phyloP scores from a whole-genome alignment of 1,140 invertebrate species.

The Magallana gigas region DNA sequence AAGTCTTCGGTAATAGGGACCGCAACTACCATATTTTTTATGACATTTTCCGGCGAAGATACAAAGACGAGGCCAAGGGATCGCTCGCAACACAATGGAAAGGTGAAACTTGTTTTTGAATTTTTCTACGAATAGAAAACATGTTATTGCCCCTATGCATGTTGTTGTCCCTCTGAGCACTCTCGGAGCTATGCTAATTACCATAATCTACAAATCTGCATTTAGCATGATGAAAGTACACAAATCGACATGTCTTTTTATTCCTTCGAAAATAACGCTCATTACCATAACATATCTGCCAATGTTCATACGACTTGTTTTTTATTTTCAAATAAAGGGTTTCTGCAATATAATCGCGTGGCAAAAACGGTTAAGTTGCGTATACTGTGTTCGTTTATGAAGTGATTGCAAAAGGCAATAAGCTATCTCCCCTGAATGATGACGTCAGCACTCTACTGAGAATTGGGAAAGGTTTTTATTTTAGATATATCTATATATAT shows the following conservation, averaged over 20 bases:
- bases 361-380: background rate
- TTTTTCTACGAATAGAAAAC: slow-evolving; percentile 2
- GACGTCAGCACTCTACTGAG: background rate
- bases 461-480: too few relatives aligned
- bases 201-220: background rate
- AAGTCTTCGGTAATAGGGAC: too few relatives aligned
- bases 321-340: background rate
- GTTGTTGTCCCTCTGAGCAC: background rate
- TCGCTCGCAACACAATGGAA: background rate
- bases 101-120: background rate
- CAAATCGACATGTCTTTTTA: background rate
- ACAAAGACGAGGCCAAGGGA: background rate
- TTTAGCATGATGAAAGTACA: slow-evolving; percentile 28
- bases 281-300: slow-evolving; percentile 6
- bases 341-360: background rate
- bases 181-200: slow-evolving; percentile 6
- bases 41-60: background rate
- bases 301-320: background rate
- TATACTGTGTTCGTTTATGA: background rate
- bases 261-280: background rate
- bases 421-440: background rate
- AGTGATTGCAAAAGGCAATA: background rate
- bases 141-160: background rate
- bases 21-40: too few relatives aligned
- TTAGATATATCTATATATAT: too few relatives aligned